phyloP scores from a whole-genome alignment of 2,888 invertebrate genomes.

The Rhodophaea formosa region DNA sequence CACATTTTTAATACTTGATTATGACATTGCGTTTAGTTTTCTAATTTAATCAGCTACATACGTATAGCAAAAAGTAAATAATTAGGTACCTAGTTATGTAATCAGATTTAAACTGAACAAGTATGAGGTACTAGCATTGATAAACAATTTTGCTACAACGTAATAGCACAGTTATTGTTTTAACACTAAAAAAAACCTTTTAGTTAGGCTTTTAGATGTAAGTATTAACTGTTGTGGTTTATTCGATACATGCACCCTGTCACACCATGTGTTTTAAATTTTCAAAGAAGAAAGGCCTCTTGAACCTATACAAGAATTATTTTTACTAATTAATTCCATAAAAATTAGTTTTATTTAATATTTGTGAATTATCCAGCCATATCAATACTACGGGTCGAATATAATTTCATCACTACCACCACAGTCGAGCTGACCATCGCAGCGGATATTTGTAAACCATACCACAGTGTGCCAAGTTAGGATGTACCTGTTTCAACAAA shows the following conservation, averaged over 20 bases:
- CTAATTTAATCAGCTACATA: conserved; percentile 26
- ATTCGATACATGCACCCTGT: conserved; percentile 77
- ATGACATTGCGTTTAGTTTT: conserved; percentile 38
- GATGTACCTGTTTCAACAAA: conserved; percentile 68
- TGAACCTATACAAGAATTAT: not conserved
- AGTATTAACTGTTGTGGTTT: conserved; percentile 32
- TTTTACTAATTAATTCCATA: no score
- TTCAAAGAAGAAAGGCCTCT: not conserved
- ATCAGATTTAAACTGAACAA: not conserved
- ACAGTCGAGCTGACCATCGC: conserved; percentile 37
- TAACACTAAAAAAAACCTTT: conserved; percentile 23
- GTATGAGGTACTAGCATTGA: not conserved
- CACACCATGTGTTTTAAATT: conserved; percentile 71
- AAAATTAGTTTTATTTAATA: not conserved
- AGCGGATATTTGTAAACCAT: conserved; percentile 50
- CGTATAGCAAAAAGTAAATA: conserved; percentile 33
- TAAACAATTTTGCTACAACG: conserved; percentile 23
- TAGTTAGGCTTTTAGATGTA: conserved; percentile 20
- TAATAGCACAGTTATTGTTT: conserved; percentile 22
- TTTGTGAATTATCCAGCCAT: conserved; percentile 36
- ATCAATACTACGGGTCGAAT: conserved; percentile 29
- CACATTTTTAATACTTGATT: conserved; percentile 32
- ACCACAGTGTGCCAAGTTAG: conserved; percentile 78
- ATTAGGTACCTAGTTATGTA: conserved; percentile 3
- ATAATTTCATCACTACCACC: not conserved